phyloP scores from a whole-genome alignment of 30 jellyfish, hydroid and myxozoan species.

The Chrysaora quinquecirrha region DNA sequence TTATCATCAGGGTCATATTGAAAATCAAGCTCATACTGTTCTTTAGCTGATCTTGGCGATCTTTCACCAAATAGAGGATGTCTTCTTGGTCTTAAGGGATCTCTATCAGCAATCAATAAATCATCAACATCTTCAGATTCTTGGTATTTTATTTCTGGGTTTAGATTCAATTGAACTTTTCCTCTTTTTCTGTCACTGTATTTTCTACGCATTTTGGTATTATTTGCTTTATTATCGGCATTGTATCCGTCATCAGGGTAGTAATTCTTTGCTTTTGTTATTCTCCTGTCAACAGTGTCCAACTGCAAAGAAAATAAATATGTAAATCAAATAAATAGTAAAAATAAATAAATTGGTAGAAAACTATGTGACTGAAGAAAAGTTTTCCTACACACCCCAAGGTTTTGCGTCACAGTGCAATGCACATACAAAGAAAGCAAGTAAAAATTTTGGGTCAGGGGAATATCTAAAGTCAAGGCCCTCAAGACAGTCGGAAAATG shows the following conservation, averaged over 20 bases:
- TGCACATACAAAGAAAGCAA: too few relatives aligned
- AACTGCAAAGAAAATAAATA: slow-evolving; percentile 27
- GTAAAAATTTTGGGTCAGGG: too few relatives aligned
- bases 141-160: slow-evolving; percentile 32
- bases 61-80: slow-evolving; percentile 15
- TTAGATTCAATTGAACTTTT: slow-evolving; percentile 17
- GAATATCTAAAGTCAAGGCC: too few relatives aligned
- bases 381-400: too few relatives aligned
- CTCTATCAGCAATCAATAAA: not conserved
- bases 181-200: slow-evolving; percentile 18
- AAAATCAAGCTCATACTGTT: slow-evolving; percentile 21
- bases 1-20: slow-evolving; percentile 44
- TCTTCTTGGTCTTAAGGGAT: not conserved
- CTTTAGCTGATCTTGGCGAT: not conserved
- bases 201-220: slow-evolving; percentile 19
- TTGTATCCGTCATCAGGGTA: slow-evolving; percentile 7
- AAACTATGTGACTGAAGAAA: not conserved
- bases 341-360: too few relatives aligned
- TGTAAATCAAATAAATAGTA: too few relatives aligned
- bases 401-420: too few relatives aligned
- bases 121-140: slow-evolving; percentile 13
- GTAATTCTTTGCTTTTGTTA: slow-evolving; percentile 26
- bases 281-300: slow-evolving; percentile 55
- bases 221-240: not conserved
- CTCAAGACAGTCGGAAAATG: too few relatives aligned